These are phyloP conservation scores for Oscheius sp. DNA, from an alignment of 2,888 invertebrate species.

Conservation along the genomic window DNA sequence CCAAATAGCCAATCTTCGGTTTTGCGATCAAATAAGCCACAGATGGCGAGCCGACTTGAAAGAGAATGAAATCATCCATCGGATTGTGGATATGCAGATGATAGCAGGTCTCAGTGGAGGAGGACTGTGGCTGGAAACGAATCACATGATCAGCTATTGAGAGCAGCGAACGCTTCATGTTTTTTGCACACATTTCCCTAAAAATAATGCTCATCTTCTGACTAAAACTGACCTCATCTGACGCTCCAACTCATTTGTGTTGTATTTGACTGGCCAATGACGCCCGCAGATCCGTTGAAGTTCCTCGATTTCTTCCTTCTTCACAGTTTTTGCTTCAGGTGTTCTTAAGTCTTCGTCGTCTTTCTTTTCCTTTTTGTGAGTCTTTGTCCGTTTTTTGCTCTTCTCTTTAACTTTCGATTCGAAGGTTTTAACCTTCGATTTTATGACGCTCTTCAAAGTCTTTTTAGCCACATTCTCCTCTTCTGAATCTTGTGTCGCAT, in stretches of 20 bases:
- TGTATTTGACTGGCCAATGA: conserved; percentile 3
- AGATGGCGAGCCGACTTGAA: neutral
- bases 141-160: neutral
- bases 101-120: neutral
- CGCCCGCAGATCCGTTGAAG: neutral
- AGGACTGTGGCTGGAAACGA: conserved; percentile 1
- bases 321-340: neutral
- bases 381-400: no score
- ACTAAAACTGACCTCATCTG: neutral
- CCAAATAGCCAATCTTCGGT: conserved; percentile 2
- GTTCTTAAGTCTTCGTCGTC: no score
- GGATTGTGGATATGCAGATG: conserved; percentile 11
- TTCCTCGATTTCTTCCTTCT: neutral
- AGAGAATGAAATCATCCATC: neutral
- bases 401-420: no score
- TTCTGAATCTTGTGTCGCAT: no score
- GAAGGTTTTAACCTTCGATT: no score
- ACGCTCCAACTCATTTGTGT: neutral
- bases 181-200: neutral
- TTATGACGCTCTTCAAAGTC: no score
- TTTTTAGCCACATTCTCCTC: no score
- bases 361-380: neutral
- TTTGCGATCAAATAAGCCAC: conserved; percentile 2
- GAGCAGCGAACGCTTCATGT: conserved; percentile 2
- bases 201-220: neutral